A percentile compares a stretch with the other conserved stretches of the same genome.
Conservation (phyloP, 2,888 invertebrate genomes). For the Pollenia angustigena region DNA sequence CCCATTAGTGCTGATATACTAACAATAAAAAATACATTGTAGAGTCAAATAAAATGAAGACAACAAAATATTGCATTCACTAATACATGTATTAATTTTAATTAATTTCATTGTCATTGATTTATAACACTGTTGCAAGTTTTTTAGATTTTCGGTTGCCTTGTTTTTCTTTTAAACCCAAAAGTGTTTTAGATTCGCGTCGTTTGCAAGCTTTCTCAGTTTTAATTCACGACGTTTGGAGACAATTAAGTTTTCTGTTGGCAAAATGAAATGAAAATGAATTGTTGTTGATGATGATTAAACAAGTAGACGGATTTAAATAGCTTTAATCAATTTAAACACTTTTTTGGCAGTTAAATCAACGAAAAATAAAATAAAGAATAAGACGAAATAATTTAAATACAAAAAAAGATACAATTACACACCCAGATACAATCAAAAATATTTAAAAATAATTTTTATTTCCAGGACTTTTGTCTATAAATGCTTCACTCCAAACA, state of each 20-base stretch:
- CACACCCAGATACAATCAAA: background rate
- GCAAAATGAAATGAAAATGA: conserved; percentile 38
- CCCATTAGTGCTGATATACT: too few species aligned
- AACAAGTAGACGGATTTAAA: conserved; percentile 42
- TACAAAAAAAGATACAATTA: background rate
- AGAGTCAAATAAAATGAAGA: too few species aligned
- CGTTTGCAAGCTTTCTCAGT: background rate
- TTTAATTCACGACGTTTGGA: background rate
- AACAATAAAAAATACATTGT: too few species aligned
- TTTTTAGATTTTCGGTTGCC: background rate
- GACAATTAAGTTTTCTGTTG: conserved; percentile 2
- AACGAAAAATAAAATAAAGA: background rate
- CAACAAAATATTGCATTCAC: too few species aligned
- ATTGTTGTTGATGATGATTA: conserved; percentile 27
- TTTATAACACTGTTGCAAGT: conserved; percentile 47
- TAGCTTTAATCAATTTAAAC: conserved; percentile 55
- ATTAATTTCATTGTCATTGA: conserved; percentile 58
- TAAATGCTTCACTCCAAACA: background rate
- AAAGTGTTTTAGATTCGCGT: background rate
- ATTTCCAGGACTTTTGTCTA: background rate
- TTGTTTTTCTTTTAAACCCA: conserved; percentile 1
- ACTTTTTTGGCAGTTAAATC: conserved; percentile 27
- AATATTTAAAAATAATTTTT: background rate
- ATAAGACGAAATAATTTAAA: conserved; percentile 9
- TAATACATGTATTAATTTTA: background rate